These are phyloP conservation scores for Zaprionus lineosus DNA, from an alignment of 2,888 invertebrate genomes.

Conservation along the genomic window DNA sequence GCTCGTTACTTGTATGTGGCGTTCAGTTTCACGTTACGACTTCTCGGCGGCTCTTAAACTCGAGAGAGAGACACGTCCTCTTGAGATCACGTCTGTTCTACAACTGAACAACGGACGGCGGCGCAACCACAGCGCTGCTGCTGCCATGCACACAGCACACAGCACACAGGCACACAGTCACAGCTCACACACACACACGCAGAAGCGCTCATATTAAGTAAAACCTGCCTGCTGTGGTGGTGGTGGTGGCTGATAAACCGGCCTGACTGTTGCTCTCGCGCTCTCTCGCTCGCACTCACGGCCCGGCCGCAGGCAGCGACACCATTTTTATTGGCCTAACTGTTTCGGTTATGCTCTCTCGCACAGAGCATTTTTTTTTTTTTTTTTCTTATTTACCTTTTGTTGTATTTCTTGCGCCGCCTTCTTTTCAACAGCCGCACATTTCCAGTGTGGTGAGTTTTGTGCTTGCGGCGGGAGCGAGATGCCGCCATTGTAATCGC, in stretches of 20 bases:
- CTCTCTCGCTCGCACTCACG: conserved; percentile 37
- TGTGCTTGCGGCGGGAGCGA: conserved; percentile 27
- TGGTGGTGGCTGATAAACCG: conserved; percentile 60
- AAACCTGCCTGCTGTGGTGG: conserved; percentile 11
- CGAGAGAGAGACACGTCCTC: conserved; percentile 80
- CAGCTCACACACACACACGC: conserved; percentile 12
- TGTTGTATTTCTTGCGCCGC: conserved; percentile 65
- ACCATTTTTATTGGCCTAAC: conserved; percentile 76
- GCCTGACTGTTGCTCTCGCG: conserved; percentile 29
- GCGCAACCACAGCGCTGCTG: conserved; percentile 38
- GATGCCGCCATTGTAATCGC: conserved; percentile 17
- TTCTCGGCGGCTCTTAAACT: conserved; percentile 42
- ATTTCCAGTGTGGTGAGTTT: conserved; percentile 75
- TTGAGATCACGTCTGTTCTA: conserved; percentile 83
- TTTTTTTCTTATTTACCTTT: conserved; percentile 53
- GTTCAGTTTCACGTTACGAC: conserved; percentile 1
- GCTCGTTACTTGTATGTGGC: conserved; percentile 29
- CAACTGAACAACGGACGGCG: conserved; percentile 78
- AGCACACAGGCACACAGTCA: conserved; percentile 26
- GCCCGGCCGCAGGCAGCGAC: conserved; percentile 46
- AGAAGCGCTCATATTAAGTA: not conserved
- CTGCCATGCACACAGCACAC: conserved; percentile 45
- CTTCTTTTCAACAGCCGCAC: conserved; percentile 64
- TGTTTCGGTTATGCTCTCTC: conserved; percentile 53
- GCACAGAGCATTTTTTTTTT: conserved; percentile 30